A percentile compares a stretch with the other conserved stretches of the same genome.
Evolutionary conservation across 2,888 invertebrate species (phyloP).

Genomic region (Drosophila affinis): DNA sequence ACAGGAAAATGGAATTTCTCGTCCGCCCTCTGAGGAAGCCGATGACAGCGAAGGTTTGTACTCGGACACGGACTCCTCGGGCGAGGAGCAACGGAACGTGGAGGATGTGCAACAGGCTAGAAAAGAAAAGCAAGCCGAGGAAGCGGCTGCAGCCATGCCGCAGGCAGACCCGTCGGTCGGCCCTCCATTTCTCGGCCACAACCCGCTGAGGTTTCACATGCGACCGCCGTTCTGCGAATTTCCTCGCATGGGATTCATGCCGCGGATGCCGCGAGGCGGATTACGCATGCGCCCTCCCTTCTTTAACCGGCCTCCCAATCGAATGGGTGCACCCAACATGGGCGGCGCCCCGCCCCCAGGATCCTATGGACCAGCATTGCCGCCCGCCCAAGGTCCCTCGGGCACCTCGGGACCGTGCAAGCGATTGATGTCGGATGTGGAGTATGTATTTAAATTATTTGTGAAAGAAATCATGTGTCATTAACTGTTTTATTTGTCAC

Average conservation of each 20-base stretch:
- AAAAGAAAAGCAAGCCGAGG: slow-evolving; percentile 66
- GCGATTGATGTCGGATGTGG: slow-evolving; percentile 44
- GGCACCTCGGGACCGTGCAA: slow-evolving; percentile 24
- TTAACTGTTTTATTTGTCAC: neutral
- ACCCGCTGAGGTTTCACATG: slow-evolving; percentile 62
- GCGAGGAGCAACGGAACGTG: slow-evolving; percentile 51
- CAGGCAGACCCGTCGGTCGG: slow-evolving; percentile 31
- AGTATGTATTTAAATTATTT: slow-evolving; percentile 39
- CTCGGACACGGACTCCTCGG: slow-evolving; percentile 67
- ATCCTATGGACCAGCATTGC: slow-evolving; percentile 12
- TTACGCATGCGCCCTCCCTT: slow-evolving; percentile 69
- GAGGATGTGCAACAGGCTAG: slow-evolving; percentile 68
- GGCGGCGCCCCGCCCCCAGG: neutral
- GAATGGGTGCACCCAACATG: slow-evolving; percentile 31
- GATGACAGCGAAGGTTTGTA: slow-evolving; percentile 69
- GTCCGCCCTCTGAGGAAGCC: slow-evolving; percentile 19
- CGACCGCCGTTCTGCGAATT: slow-evolving; percentile 57
- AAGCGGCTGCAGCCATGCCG: slow-evolving; percentile 59
- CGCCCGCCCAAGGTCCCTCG: slow-evolving; percentile 46
- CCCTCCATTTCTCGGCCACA: slow-evolving; percentile 48
- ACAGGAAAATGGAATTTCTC: slow-evolving; percentile 28
- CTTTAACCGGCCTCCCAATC: slow-evolving; percentile 49
- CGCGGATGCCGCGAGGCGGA: slow-evolving; percentile 65
- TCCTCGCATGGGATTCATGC: slow-evolving; percentile 61
- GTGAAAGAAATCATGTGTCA: neutral